Evolutionary conservation across 2,888 invertebrate species (phyloP), one percentile per base, ranked within the genome.

Genomic region (Stegophylla sp.): DNA sequence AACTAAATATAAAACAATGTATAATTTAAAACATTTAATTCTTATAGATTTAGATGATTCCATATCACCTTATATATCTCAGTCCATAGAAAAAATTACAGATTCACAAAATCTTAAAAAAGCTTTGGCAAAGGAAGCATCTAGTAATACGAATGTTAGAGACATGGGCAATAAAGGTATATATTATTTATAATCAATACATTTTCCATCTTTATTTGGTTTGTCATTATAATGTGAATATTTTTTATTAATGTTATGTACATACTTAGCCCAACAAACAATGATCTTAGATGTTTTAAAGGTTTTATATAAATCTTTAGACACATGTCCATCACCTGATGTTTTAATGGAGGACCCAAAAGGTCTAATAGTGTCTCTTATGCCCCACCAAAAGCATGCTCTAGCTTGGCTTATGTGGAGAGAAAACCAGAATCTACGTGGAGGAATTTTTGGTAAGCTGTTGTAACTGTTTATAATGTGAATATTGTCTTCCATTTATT

Each of bases 331-430:
- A 0, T 81, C 84, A 0, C 92, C 92, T 84, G 85, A 89, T 81
- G 87, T 89, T 13, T 85, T 88, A 28, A 91, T 90, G 0, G 86
- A 88, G 10, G 89, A 91, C 83, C 94, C 94, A 0, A 85, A 86
- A 43, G 91, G 90, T 0, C 86, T 96, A 0, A 17, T 34, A 5
- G 88, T 93, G 0, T 83, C 87, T 12, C 87, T 97, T 3, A 93
- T 96, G 93, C 88, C 89, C 13, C 96, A 97, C 87, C 97, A 97
- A 86, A 89, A 90, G 83, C 91, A 93, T 85, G 97, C 95, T 0
- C 87, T 98, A 0, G 90, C 92, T 15, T 98, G 97, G 97, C 88
- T 98, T 85, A 85, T 89, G 26, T 97, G 96, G 96, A 88, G 97
- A 23, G 98, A 98, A 87, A 88, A 88, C 20, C 93, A 95, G 86